Evolutionary conservation across 2,888 invertebrate species (phyloP), one percentile per base, ranked within the genome.

Genomic region (Philopedon plagiatum): DNA sequence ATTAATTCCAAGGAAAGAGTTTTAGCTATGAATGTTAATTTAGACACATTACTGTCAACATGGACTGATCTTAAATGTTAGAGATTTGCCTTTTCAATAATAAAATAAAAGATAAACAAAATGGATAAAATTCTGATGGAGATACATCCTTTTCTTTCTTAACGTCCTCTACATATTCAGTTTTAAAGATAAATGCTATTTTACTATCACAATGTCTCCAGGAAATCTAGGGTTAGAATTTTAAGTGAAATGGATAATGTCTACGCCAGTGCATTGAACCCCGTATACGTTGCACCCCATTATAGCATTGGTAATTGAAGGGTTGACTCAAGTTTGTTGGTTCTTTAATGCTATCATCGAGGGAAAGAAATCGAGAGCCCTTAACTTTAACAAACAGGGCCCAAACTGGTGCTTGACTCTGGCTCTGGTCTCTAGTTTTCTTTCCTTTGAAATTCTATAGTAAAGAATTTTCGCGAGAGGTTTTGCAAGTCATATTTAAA

Each of bases 281-380:
- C 74, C 70, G 76, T 75, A 73, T 71, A 74, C 67, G 72, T 69
- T 65, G 72, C 72, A 72, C 74, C 75, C 79, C 78, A 80, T 81
- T 80, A 81, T 81, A 79, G 77, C 80, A 79, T 80, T 77, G 78
- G 79, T 80, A 81, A 82, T 81, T 82, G 82, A 81, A 81, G 81
- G 78, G 78, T 78, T 77, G 77, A 63, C 62, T 77, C 78, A 78
- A 81, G 79, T 80, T 80, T 80, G 79, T 80, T 77, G 77, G 78
- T 79, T 80, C 79, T 80, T 78, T 79, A 79, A 80, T 78, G 78
- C 77, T 79, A 73, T 76, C 76, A 76, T 77, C 76, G 71, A 77
- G 79, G 80, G 78, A 79, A 44, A 46, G 77, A 73, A 74, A 79
- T 80, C 80, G 79, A 81, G 80, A 75, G 79, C 79, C 61, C 80